These are phyloP conservation scores for Pachypanchax playfairii DNA, from an alignment of 2,113 vertebrate genomes.

Conservation along the genomic window DNA sequence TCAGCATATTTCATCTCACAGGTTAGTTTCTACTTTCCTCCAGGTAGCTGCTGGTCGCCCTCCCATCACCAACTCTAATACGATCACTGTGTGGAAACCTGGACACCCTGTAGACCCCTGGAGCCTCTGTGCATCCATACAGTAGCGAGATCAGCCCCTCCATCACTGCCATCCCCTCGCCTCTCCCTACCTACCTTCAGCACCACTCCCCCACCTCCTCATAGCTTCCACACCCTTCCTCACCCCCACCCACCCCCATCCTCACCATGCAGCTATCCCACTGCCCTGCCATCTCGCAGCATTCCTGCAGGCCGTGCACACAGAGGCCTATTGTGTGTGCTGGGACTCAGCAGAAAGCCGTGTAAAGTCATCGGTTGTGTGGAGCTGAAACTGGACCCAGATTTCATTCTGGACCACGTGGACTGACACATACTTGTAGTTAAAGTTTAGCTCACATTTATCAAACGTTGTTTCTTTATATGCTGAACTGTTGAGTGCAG, in stretches of 20 bases:
- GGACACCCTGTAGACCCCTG: conserved; percentile 83
- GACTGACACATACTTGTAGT: conserved; percentile 6
- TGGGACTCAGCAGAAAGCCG: conserved; percentile 58
- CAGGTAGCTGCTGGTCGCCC: conserved; percentile 30
- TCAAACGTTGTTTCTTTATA: no score
- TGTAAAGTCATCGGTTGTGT: conserved; percentile 71
- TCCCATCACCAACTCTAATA: conserved; percentile 37
- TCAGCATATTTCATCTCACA: conserved; percentile 4
- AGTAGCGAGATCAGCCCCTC: conserved; percentile 54
- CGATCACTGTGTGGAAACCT: conserved; percentile 72
- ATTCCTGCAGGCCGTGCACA: conserved; percentile 80
- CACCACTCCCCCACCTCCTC: conserved; percentile 21
- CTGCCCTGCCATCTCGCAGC: conserved; percentile 81
- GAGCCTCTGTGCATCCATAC: conserved; percentile 77
- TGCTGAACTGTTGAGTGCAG: no score
- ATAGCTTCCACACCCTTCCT: conserved; percentile 66
- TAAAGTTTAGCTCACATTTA: not conserved
- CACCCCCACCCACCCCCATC: conserved; percentile 77
- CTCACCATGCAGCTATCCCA: conserved; percentile 79
- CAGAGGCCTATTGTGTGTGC: conserved; percentile 83
- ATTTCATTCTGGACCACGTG: conserved; percentile 30
- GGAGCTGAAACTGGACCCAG: conserved; percentile 36
- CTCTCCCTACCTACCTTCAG: conserved; percentile 59
- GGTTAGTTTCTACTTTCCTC: conserved; percentile 13
- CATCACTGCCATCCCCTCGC: conserved; percentile 65